Conservation (phyloP, 2,888 invertebrate genomes). For the Ectemnius continuus region DNA sequence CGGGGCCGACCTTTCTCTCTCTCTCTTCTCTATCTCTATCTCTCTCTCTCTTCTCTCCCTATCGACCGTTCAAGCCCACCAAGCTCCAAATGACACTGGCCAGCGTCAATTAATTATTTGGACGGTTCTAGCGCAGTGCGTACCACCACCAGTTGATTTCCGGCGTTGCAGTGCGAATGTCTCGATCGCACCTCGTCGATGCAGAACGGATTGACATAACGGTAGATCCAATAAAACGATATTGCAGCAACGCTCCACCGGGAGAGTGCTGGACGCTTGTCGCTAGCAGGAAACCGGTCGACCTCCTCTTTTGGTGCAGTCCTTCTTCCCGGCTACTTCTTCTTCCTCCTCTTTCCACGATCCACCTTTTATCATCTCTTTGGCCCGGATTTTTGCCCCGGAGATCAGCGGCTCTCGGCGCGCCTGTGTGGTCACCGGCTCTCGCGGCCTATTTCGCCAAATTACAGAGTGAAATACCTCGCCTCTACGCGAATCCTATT, state of each 20-base stretch:
- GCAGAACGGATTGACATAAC: constrained; percentile 69
- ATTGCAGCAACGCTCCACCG: constrained; percentile 41
- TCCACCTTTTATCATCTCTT: background rate
- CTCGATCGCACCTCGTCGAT: constrained; percentile 53
- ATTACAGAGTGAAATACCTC: constrained; percentile 38
- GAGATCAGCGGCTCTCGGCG: background rate
- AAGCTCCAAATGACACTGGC: constrained; percentile 35
- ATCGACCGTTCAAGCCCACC: background rate
- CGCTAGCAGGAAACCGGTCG: constrained; percentile 33
- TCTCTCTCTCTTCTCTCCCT: too few species aligned
- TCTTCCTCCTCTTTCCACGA: background rate
- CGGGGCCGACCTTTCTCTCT: constrained; percentile 42
- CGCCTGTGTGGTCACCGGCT: constrained; percentile 14
- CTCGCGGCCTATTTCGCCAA: constrained; percentile 44
- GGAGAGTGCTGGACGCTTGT: constrained; percentile 24
- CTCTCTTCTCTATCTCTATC: constrained; percentile 13
- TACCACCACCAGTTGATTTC: constrained; percentile 48
- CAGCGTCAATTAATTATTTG: constrained; percentile 51
- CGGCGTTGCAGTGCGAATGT: constrained; percentile 60
- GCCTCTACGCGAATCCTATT: constrained; percentile 26
- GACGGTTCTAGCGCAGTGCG: constrained; percentile 39
- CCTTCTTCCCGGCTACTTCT: background rate
- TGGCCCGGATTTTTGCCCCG: background rate
- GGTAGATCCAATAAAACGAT: constrained; percentile 67
- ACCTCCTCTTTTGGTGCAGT: constrained; percentile 8